Evolutionary conservation across 2,888 invertebrate species (phyloP), one percentile per base, ranked within the genome.

Genomic region (Eupelmus urozonus): DNA sequence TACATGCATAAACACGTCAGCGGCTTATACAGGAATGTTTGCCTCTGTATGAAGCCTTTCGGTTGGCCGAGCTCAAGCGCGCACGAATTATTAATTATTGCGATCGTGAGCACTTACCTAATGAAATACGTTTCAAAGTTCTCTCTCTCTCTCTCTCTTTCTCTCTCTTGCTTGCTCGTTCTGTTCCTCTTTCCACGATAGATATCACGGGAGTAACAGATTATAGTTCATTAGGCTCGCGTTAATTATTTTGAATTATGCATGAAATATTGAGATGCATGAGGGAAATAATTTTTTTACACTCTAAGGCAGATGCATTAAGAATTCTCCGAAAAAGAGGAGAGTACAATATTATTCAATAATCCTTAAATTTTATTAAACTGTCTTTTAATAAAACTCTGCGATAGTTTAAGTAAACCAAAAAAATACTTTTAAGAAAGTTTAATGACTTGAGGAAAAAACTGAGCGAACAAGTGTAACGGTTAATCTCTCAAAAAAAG

Each of bases 11-110:
- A 3, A 9, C 34, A 29, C 49, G n/a, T n/a, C 16, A 13, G 49
- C 49, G 49, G 49, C 13, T n/a, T n/a, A 49, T 2, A 29, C 13
- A 57, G 16, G 29, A 57, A 29, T n/a, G 57, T n/a, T 29, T 57
- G 27, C 57, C 29, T 18, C 27, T 11, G n/a, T n/a, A 16, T n/a
- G 13, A 18, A 67, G 40, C 23, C 34, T 53, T 18, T 67, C 40
- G n/a, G n/a, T n/a, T n/a, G 51, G 53, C 34, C n/a, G n/a, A n/a
- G n/a, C 18, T 7, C 13, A 1, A n/a, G n/a, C 18, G 18, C 34
- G 66, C 45, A 18, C 65, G 29, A 69, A 69, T 69, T 57, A 55
- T 69, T 55, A 55, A 69, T 69, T 69, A 57, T 69, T 69, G 55
- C 55, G 11, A 18, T 16, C 40, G 9, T n/a, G n/a, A n/a, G 29